Conservation (phyloP, 1,140 invertebrate species). For the Ephestia elutella region DNA sequence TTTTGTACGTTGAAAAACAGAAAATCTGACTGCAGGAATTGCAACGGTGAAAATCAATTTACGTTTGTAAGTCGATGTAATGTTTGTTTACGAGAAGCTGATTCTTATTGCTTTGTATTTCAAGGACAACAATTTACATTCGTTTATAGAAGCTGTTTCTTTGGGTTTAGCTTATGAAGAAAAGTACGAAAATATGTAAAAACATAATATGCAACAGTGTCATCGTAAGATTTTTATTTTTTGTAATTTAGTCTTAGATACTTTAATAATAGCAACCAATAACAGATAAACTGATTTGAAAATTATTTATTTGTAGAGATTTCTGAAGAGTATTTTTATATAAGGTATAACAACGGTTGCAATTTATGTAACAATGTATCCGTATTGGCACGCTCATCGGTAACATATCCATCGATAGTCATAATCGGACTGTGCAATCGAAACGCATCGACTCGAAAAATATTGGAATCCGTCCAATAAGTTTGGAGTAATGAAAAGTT, state of each 20-base stretch:
- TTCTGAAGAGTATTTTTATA: neutral
- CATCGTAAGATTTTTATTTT: too few species aligned
- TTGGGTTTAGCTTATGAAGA: too few species aligned
- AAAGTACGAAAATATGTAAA: too few species aligned
- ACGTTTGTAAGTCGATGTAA: neutral
- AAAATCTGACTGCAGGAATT: neutral
- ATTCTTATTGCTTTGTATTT: neutral
- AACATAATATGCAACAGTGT: too few species aligned
- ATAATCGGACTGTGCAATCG: constrained; percentile 50
- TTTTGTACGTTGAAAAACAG: neutral
- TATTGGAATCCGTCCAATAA: constrained; percentile 66
- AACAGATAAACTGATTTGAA: too few species aligned
- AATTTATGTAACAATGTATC: constrained; percentile 1
- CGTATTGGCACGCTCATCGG: neutral
- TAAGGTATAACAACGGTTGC: neutral
- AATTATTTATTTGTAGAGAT: too few species aligned
- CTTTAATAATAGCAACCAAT: too few species aligned
- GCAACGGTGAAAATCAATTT: neutral
- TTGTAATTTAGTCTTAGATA: too few species aligned
- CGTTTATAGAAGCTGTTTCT: too few species aligned
- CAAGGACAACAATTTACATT: too few species aligned
- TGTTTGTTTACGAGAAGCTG: neutral
- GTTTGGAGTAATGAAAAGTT: constrained; percentile 63
- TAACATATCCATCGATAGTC: constrained; percentile 26
- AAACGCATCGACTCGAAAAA: constrained; percentile 55